These are phyloP conservation scores for Cygnus atratus DNA, from an alignment of 2,113 vertebrate species.

Conservation along the genomic window DNA sequence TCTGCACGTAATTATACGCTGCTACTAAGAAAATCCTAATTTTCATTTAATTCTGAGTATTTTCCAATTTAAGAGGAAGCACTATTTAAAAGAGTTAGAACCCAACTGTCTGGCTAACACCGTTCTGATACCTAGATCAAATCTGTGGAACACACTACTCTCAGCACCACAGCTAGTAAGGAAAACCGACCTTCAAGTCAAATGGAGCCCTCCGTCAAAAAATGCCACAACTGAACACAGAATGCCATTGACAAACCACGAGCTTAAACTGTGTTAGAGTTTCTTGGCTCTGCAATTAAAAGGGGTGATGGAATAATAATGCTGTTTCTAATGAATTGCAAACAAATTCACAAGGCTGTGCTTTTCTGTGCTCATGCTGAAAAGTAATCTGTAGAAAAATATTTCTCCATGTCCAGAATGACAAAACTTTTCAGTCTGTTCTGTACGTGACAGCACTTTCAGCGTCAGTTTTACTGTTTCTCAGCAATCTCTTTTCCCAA, in stretches of 20 bases:
- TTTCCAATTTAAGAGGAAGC: background rate
- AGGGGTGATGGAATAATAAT: background rate
- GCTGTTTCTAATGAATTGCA: conserved; percentile 6
- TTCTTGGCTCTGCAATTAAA: background rate
- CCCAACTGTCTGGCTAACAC: background rate
- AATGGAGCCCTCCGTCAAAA: background rate
- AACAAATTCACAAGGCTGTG: conserved; percentile 15
- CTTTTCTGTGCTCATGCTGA: background rate
- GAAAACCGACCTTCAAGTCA: background rate
- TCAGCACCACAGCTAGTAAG: background rate
- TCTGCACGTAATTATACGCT: background rate
- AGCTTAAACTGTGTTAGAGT: background rate
- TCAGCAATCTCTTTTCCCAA: background rate
- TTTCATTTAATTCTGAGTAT: background rate
- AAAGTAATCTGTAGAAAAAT: background rate
- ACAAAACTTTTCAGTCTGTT: background rate
- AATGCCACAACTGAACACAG: background rate
- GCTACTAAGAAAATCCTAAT: background rate
- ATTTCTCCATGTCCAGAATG: background rate
- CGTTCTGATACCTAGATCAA: background rate
- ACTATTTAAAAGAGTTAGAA: background rate
- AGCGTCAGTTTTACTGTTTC: background rate
- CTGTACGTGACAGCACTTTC: background rate
- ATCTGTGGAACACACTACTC: background rate
- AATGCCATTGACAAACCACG: background rate